These are phyloP conservation scores for Oophaga sylvatica DNA, from an alignment of 2,797 vertebrate genomes.

Conservation along the genomic window DNA sequence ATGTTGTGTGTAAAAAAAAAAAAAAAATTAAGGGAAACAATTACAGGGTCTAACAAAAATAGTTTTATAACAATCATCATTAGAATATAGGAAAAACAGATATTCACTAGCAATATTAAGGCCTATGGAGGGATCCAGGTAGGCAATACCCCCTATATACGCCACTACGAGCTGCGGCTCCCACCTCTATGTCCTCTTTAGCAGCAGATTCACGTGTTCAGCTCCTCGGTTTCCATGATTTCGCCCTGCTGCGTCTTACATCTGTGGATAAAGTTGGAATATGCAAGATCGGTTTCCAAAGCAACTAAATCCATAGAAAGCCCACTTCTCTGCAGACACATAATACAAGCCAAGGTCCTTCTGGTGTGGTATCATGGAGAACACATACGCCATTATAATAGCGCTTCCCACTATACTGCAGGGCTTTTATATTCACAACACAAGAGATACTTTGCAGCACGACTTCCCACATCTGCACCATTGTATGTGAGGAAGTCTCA, in stretches of 20 bases:
- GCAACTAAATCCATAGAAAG: not conserved
- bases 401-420: not conserved
- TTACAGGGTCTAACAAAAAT: too few relatives aligned
- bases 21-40: too few relatives aligned
- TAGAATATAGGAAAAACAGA: too few relatives aligned
- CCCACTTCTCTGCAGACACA: not conserved
- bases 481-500: not conserved
- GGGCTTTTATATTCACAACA: not conserved
- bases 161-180: not conserved
- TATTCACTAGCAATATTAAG: not conserved
- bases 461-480: not conserved
- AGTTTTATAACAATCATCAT: too few relatives aligned
- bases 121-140: not conserved
- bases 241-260: not conserved
- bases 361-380: not conserved
- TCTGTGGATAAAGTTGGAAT: not conserved
- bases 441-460: not conserved
- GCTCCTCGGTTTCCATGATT: not conserved
- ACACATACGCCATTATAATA: not conserved
- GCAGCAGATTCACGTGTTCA: not conserved
- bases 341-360: slow-evolving; percentile 11
- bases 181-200: too few relatives aligned
- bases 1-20: too few relatives aligned
- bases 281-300: not conserved
- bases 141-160: not conserved